Conservation (phyloP, 2,113 vertebrate genomes). For the Antennarius striatus region DNA sequence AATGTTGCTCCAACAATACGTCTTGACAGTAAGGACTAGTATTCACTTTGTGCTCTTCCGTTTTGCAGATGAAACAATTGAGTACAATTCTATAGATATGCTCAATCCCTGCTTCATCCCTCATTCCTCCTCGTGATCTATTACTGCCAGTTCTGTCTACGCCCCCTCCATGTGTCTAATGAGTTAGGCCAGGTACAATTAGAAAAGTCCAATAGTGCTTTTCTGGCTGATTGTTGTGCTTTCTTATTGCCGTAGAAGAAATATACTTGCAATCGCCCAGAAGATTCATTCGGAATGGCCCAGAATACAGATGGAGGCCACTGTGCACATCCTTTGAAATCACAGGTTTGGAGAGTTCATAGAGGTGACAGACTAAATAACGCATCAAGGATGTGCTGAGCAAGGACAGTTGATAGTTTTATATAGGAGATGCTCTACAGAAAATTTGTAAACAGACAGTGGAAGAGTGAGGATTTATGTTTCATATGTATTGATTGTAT, state of each 20-base stretch:
- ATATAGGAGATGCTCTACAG: no score
- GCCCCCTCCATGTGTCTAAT: slow-evolving; percentile 58
- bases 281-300: slow-evolving; percentile 26
- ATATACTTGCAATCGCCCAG: slow-evolving; percentile 28
- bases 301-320: slow-evolving; percentile 52
- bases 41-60: no score
- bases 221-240: slow-evolving; percentile 26
- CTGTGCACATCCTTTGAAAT: slow-evolving; percentile 21
- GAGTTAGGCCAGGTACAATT: slow-evolving; percentile 54
- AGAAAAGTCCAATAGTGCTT: slow-evolving; percentile 40
- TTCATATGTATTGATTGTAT: no score
- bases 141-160: slow-evolving; percentile 60
- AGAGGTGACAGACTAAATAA: slow-evolving; percentile 23
- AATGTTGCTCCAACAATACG: slow-evolving; percentile 11
- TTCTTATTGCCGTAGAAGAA: slow-evolving; percentile 32
- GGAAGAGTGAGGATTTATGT: no score
- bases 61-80: no score
- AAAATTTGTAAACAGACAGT: neutral
- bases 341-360: slow-evolving; percentile 25
- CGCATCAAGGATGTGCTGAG: no score
- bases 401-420: no score
- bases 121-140: slow-evolving; percentile 57
- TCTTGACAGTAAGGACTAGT: slow-evolving; percentile 15
- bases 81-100: no score
- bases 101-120: slow-evolving; percentile 25